Base-by-base conservation (phyloP, 2,797 vertebrate genomes). In the Aselliscus stoliczkanus region DNA sequence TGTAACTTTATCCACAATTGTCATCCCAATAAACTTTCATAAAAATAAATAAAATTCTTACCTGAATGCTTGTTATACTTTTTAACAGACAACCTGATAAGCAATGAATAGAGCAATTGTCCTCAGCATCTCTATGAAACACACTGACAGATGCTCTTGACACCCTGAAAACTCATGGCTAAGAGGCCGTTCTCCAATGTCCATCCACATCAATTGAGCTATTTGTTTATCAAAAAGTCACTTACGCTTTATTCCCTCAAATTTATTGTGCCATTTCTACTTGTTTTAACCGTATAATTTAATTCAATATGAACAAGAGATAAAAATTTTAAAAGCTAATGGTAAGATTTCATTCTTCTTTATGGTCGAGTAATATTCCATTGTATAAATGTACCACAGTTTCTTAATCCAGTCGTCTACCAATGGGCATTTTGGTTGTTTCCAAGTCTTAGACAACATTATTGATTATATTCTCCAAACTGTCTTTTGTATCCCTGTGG, bases 171-270 rank as follows among this genome's bases (percentile, higher is more conserved):
- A 44, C 31, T 62, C n/a, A 50, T 75, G 50, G 29, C 34, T 85
- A 64, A 5, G 10, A 60, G 5, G 25, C 25, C 85, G 3, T 62
- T 73, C 10, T 67, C 73, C 47, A 52, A 75, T 1, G 14, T 65
- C 23, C 3, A 6, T 27, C 17, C 54, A 13, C 21, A 80, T 83
- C 29, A 27, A 21, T 2, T 70, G 25, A 93, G 42, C 58, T 84
- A 39, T 72, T 88, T 95, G 37, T 31, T 90, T 94, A 87, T 58
- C 84, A 92, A 50, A 87, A 27, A 70, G 4, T 89, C 73, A 44
- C 31, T 85, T 80, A 60, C 58, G 7, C 39, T 64, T 92, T 80
- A 58, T 73, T 34, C 10, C 6, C 20, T 67, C 34, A 76, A 70
- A 69, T 60, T 84, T 54, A 9, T 44, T 72, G 37, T 90, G 64